These are phyloP conservation scores for Germaria angustata DNA, from an alignment of 2,888 invertebrate species.

Conservation along the genomic window DNA sequence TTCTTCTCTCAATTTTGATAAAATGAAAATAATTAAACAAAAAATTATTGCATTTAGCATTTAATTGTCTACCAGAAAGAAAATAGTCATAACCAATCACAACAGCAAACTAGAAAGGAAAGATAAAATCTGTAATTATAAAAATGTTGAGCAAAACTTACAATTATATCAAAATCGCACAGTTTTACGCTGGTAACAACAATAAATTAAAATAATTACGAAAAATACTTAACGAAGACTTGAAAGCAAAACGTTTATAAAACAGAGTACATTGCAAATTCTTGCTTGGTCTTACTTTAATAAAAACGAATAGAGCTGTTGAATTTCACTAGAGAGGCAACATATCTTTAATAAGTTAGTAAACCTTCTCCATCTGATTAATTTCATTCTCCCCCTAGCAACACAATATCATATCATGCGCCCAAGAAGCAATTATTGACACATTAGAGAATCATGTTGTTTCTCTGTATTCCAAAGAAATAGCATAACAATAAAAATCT, in stretches of 20 bases:
- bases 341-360: background rate
- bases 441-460: slow-evolving; percentile 22
- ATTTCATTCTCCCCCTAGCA: background rate
- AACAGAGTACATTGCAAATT: background rate
- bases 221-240: background rate
- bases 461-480: background rate
- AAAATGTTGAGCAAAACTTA: background rate
- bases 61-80: slow-evolving; percentile 27
- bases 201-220: slow-evolving; percentile 22
- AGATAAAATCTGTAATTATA: slow-evolving; percentile 52
- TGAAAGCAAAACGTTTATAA: background rate
- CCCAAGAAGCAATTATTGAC: slow-evolving; percentile 14
- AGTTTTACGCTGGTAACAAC: slow-evolving; percentile 30
- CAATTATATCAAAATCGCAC: slow-evolving; percentile 43
- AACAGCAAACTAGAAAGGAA: background rate
- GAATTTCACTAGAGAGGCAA: background rate
- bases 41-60: slow-evolving; percentile 14
- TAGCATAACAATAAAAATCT: background rate
- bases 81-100: slow-evolving; percentile 24
- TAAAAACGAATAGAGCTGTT: background rate
- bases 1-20: background rate
- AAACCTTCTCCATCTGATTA: background rate
- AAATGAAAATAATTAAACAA: background rate
- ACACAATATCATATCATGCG: background rate
- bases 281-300: background rate